Evolutionary conservation across 2,797 vertebrate species (phyloP).

Genomic region (Alosa sapidissima): DNA sequence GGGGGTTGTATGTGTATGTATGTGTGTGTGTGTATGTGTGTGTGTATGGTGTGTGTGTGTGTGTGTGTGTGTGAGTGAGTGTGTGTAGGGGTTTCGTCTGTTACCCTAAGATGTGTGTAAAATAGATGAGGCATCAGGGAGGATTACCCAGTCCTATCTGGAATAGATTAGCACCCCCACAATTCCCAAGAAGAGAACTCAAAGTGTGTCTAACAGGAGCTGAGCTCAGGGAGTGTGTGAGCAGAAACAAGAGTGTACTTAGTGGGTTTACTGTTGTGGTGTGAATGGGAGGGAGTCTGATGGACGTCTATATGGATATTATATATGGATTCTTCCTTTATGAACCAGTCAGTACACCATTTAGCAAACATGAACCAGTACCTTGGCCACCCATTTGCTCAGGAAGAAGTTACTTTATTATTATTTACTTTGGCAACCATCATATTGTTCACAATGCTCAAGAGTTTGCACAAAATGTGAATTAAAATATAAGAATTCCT

Average conservation of each 20-base stretch:
- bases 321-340: background rate
- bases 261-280: background rate
- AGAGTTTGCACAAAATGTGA: too few species aligned
- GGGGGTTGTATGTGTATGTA: conserved; percentile 23
- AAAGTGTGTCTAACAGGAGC: background rate
- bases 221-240: background rate
- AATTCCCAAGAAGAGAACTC: background rate
- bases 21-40: background rate
- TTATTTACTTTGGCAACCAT: background rate
- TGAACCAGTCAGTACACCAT: background rate
- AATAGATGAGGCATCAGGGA: conserved; percentile 35
- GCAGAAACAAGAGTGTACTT: background rate
- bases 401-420: too few species aligned
- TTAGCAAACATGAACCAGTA: background rate
- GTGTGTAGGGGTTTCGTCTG: background rate
- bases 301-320: background rate
- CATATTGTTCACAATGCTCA: background rate
- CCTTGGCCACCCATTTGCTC: background rate
- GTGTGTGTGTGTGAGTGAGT: conserved; percentile 48
- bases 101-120: conserved; percentile 18
- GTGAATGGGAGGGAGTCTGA: conserved; percentile 42
- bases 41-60: conserved; percentile 42
- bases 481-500: too few species aligned
- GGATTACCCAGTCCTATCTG: conserved; percentile 51
- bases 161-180: conserved; percentile 46